Evolutionary conservation across 2,888 invertebrate genomes (phyloP).

Genomic region (Parochlus steinenii): DNA sequence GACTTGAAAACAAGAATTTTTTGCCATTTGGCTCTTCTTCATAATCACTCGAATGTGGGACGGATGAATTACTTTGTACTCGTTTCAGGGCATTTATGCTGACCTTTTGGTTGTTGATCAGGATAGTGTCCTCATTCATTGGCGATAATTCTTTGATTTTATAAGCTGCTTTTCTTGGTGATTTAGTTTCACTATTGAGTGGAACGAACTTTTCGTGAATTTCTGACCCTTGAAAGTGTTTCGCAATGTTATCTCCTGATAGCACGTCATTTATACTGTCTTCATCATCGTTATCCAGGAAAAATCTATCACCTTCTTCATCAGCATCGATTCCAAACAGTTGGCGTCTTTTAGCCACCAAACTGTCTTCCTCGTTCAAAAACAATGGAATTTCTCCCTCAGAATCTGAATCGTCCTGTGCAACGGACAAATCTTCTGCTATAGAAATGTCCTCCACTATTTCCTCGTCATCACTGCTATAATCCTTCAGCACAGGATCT

Average conservation of each 20-base stretch:
- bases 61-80: slow-evolving; percentile 12
- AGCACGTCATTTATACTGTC: slow-evolving; percentile 23
- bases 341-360: slow-evolving; percentile 13
- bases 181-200: slow-evolving; percentile 4
- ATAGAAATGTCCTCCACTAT: slow-evolving; percentile 26
- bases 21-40: too few species aligned
- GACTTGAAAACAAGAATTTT: slow-evolving; percentile 16
- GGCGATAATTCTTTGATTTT: slow-evolving; percentile 5
- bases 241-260: slow-evolving; percentile 25
- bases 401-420: slow-evolving; percentile 13
- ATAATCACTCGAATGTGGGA: neutral
- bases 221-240: slow-evolving; percentile 23
- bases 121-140: slow-evolving; percentile 14
- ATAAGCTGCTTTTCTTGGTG: neutral
- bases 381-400: slow-evolving; percentile 11
- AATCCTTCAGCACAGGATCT: neutral
- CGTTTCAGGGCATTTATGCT: slow-evolving; percentile 14
- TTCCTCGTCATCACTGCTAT: slow-evolving; percentile 27
- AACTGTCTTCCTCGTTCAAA: slow-evolving; percentile 8
- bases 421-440: slow-evolving; percentile 22
- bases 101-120: slow-evolving; percentile 15
- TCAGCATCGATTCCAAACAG: slow-evolving; percentile 15
- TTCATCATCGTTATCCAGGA: slow-evolving; percentile 16
- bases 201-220: slow-evolving; percentile 8
- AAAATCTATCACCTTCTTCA: slow-evolving; percentile 20